phyloP scores from a whole-genome alignment of 2,888 invertebrate genomes.

The Rhaphigaster nebulosa region DNA sequence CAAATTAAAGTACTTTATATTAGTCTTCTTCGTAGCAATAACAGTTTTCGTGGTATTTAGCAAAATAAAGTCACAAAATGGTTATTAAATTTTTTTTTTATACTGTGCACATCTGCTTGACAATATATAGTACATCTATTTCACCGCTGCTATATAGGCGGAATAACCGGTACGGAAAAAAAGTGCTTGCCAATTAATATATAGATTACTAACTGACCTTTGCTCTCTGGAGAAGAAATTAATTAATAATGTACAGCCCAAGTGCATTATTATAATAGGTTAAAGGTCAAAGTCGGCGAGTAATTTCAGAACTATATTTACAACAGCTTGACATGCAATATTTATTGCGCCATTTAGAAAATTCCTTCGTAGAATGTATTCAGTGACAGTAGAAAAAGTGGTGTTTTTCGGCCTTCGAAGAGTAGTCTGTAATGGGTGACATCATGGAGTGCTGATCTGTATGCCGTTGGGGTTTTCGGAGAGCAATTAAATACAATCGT shows the following conservation, averaged over 20 bases:
- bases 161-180: no score
- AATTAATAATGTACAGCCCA: background rate
- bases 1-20: no score
- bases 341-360: background rate
- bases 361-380: background rate
- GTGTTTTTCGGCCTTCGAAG: background rate
- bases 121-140: no score
- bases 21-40: no score
- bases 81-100: no score
- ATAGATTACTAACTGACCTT: background rate
- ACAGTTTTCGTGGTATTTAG: no score
- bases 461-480: background rate
- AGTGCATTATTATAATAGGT: background rate
- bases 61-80: no score
- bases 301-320: conserved; percentile 4
- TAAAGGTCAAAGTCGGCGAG: background rate
- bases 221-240: background rate
- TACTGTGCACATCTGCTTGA: no score
- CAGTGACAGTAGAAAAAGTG: background rate
- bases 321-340: background rate
- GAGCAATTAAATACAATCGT: background rate
- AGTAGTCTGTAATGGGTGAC: background rate
- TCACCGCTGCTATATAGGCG: no score
- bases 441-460: background rate
- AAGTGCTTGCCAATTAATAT: no score